Percentiles rank a stretch among this genome's conserved stretches.
phyloP scores from a whole-genome alignment of 2,113 vertebrate genomes.

The Melospiza georgiana region DNA sequence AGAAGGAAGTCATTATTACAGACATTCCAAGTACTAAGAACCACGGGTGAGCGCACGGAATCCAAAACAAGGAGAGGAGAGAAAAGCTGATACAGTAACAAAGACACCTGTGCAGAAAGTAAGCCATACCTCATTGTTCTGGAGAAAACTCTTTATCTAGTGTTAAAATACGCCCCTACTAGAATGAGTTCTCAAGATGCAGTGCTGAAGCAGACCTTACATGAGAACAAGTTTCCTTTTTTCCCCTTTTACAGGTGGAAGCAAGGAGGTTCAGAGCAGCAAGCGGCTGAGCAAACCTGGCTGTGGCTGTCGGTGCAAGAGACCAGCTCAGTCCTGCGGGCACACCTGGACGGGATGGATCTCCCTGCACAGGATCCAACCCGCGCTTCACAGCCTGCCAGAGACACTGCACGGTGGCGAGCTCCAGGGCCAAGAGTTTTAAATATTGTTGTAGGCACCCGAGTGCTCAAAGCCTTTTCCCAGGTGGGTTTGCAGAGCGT shows the following conservation, averaged over 20 bases:
- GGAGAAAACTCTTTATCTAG: not conserved
- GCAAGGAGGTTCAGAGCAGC: not conserved
- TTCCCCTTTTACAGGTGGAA: not conserved
- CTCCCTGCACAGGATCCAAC: not conserved
- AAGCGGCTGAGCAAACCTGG: not conserved
- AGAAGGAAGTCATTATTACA: not conserved
- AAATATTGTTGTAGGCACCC: accelerated
- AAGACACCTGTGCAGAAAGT: not conserved
- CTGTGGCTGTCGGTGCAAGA: accelerated
- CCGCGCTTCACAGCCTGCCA: accelerated
- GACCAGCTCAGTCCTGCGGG: not conserved
- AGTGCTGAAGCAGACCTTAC: not conserved
- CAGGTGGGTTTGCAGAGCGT: not conserved
- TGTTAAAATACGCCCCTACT: not conserved
- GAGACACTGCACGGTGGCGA: accelerated
- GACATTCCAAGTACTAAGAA: not conserved
- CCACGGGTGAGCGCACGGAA: not conserved
- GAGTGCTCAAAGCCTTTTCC: not conserved
- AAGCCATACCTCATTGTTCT: not conserved
- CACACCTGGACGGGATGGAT: accelerated
- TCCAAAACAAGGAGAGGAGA: not conserved
- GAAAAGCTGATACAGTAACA: not conserved
- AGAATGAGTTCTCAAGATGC: accelerated
- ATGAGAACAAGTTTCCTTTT: not conserved
- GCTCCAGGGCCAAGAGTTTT: not conserved